Evolutionary conservation across 2,888 invertebrate genomes (phyloP), one percentile per base, ranked within the genome.

Genomic region (Eugnorisma glareosa): DNA sequence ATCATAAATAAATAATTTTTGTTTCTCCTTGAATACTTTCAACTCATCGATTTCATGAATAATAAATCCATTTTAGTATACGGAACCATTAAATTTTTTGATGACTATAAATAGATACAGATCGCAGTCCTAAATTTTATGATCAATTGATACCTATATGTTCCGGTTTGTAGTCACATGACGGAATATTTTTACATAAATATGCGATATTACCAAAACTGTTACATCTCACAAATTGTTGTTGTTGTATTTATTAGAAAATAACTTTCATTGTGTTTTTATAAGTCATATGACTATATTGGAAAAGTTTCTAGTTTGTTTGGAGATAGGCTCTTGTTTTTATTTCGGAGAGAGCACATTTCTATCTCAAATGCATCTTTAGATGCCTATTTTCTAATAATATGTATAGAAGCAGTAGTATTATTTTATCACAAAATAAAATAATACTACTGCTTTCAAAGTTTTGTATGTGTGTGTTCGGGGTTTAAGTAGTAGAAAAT

Each of bases 161-260:
- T 83, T 84, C 81, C 84, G 84, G 83, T 80, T 81, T 40, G 51
- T 69, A 79, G 81, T 77, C 83, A 82, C 67, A 73, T 82, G 77
- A 81, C 76, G 43, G 73, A 69, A 77, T 81, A 81, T 72, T 71
- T 89, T 89, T 77, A 73, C 84, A 90, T 89, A 87, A 84, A 87
- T 83, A 81, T 63, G 64, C 70, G 21, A 81, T 83, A 77, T 77
- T 77, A 74, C 51, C 54, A 70, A 71, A 77, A 74, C 69, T 66
- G 67, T 68, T 81, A 76, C 64, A 78, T 66, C 45, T 64, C 15
- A 66, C 43, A 77, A 85, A 69, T 75, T 67, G 1, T 67, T 67
- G 5, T 63, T 69, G 28, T 73, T 79, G 66, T 79, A 66, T 79
- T 68, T 78, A 73, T 86, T 75, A 81, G 73, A 77, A 81, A 81